These are phyloP conservation scores for Sebastes dallii DNA, from an alignment of 2,797 vertebrate species.

Conservation along the genomic window DNA sequence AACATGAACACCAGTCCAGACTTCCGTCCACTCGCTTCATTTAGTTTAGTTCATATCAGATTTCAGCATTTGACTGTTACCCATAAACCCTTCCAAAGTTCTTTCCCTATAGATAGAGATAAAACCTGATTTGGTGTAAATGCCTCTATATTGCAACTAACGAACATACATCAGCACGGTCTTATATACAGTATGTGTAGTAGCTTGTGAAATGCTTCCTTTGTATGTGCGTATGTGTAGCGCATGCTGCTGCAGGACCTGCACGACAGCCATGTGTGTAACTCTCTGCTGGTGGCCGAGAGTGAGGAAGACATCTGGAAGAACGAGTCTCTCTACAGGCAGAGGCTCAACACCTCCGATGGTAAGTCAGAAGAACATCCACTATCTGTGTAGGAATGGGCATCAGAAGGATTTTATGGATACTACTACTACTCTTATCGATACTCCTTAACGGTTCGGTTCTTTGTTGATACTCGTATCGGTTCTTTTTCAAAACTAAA, in stretches of 20 bases:
- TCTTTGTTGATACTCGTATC: too few relatives aligned
- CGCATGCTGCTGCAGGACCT: constrained; percentile 95
- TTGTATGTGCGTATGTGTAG: constrained; percentile 60
- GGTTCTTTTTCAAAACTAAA: too few relatives aligned
- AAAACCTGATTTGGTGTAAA: neutral
- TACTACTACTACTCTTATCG: too few relatives aligned
- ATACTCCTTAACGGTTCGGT: too few relatives aligned
- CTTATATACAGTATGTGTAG: too few relatives aligned
- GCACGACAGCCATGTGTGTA: constrained; percentile 95
- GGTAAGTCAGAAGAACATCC: constrained; percentile 73
- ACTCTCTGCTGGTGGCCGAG: constrained; percentile 96
- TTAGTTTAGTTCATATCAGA: neutral
- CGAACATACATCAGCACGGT: neutral
- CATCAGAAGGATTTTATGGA: too few relatives aligned
- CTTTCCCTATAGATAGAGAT: too few relatives aligned
- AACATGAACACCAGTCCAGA: neutral
- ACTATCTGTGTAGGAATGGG: neutral
- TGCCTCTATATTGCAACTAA: neutral
- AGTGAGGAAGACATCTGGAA: constrained; percentile 99
- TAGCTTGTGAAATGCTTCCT: neutral
- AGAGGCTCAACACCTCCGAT: constrained; percentile 85
- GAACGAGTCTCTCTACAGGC: constrained; percentile 90
- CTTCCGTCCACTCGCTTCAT: neutral
- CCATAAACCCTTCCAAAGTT: too few relatives aligned
- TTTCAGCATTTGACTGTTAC: neutral